Percentiles rank a stretch among this genome's conserved stretches.
These are phyloP conservation scores for Cotesia typhae DNA, from an alignment of 1,140 invertebrate genomes.

Conservation along the genomic window DNA sequence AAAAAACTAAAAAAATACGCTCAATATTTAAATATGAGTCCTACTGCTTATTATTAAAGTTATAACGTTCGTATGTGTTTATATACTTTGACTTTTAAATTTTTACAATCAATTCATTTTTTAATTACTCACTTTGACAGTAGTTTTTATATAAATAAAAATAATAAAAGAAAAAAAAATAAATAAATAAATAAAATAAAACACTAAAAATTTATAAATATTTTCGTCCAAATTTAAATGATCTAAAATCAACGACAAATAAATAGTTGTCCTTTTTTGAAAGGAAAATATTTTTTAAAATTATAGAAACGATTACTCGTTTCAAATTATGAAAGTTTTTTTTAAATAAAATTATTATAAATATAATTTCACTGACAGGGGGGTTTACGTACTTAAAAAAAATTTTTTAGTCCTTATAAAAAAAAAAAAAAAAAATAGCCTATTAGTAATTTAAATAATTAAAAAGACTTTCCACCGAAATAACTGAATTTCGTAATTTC, in stretches of 20 bases:
- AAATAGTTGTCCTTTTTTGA: too few species aligned
- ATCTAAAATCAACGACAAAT: constrained; percentile 25
- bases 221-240: constrained; percentile 13
- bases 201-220: too few species aligned
- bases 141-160: constrained; percentile 43
- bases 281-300: too few species aligned
- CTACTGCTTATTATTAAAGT: constrained; percentile 48
- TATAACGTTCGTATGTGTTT: constrained; percentile 48
- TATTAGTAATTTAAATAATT: neutral
- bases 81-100: constrained; percentile 53
- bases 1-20: constrained; percentile 63
- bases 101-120: constrained; percentile 57
- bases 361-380: constrained; percentile 43
- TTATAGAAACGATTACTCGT: too few species aligned
- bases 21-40: constrained; percentile 60
- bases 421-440: constrained; percentile 11
- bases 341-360: constrained; percentile 30
- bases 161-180: constrained; percentile 7
- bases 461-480: neutral
- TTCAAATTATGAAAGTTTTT: too few species aligned
- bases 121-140: constrained; percentile 51
- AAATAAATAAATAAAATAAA: constrained; percentile 2
- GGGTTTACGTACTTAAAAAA: constrained; percentile 45
- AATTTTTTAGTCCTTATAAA: neutral
- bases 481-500: constrained; percentile 12